These are phyloP conservation scores for Nemapogon koenigi DNA, from an alignment of 2,888 invertebrate species.

Conservation along the genomic window DNA sequence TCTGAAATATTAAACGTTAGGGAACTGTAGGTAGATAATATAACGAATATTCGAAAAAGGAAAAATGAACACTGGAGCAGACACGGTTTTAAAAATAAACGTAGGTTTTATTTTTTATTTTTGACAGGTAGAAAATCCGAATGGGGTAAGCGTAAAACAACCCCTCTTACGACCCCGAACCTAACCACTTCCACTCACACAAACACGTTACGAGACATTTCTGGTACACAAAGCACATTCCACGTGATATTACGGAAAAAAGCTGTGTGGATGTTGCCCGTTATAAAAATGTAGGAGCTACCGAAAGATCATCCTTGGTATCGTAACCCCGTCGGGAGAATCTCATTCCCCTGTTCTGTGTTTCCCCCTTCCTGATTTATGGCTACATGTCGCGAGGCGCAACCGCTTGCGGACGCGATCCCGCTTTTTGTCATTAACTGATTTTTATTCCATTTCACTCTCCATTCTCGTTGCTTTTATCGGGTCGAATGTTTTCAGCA, in stretches of 20 bases:
- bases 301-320: slow-evolving; percentile 60
- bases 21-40: too few relatives aligned
- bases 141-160: slow-evolving; percentile 6
- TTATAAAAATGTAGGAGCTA: slow-evolving; percentile 63
- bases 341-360: slow-evolving; percentile 24
- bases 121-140: slow-evolving; percentile 8
- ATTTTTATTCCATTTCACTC: slow-evolving; percentile 47
- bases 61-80: too few relatives aligned
- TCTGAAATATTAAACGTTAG: too few relatives aligned
- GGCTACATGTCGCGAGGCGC: slow-evolving; percentile 56
- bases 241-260: slow-evolving; percentile 32
- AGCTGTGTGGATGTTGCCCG: slow-evolving; percentile 36
- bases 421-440: slow-evolving; percentile 58
- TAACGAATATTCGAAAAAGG: too few relatives aligned
- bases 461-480: slow-evolving; percentile 3
- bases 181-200: slow-evolving; percentile 3
- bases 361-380: slow-evolving; percentile 55
- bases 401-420: slow-evolving; percentile 37
- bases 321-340: slow-evolving; percentile 19
- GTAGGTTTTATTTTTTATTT: slow-evolving; percentile 6
- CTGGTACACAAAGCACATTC: slow-evolving; percentile 14
- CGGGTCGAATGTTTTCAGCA: not conserved
- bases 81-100: too few relatives aligned
- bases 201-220: slow-evolving; percentile 4
- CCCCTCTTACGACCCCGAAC: not conserved